These are phyloP conservation scores for Agapostemon virescens DNA, from an alignment of 2,888 invertebrate genomes.

Conservation along the genomic window DNA sequence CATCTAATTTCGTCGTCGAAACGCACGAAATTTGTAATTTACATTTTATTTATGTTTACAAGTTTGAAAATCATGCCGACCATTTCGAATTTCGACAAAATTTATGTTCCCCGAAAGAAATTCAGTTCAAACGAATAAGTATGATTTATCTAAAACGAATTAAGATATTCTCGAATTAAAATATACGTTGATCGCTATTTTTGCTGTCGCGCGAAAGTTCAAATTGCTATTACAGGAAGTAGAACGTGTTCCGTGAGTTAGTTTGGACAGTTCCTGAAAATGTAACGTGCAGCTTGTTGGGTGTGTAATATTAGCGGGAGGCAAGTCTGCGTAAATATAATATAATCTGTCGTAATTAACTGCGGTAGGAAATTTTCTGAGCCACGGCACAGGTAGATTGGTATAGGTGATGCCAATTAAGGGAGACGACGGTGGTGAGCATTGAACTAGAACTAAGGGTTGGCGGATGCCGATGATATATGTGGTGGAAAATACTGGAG, in stretches of 20 bases:
- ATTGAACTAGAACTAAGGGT: constrained; percentile 77
- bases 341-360: constrained; percentile 39
- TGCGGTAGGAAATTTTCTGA: constrained; percentile 52
- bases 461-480: constrained; percentile 77
- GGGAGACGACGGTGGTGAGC: constrained; percentile 72
- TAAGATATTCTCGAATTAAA: not conserved
- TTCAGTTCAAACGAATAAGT: not conserved
- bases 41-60: not conserved
- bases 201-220: not conserved
- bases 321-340: constrained; percentile 27
- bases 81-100: not conserved
- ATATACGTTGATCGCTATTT: not conserved
- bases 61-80: not conserved
- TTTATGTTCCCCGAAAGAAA: not conserved
- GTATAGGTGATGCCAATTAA: constrained; percentile 76
- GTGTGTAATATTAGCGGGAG: not conserved
- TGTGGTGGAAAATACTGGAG: constrained; percentile 80
- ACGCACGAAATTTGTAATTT: not conserved
- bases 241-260: not conserved
- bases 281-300: not conserved
- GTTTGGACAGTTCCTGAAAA: not conserved
- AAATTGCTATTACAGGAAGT: too few species aligned
- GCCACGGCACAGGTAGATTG: constrained; percentile 59
- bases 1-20: too few species aligned
- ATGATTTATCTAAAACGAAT: too few species aligned